Base-by-base conservation (phyloP, 2,113 vertebrate species). In the Daphoenositta chrysoptera region DNA sequence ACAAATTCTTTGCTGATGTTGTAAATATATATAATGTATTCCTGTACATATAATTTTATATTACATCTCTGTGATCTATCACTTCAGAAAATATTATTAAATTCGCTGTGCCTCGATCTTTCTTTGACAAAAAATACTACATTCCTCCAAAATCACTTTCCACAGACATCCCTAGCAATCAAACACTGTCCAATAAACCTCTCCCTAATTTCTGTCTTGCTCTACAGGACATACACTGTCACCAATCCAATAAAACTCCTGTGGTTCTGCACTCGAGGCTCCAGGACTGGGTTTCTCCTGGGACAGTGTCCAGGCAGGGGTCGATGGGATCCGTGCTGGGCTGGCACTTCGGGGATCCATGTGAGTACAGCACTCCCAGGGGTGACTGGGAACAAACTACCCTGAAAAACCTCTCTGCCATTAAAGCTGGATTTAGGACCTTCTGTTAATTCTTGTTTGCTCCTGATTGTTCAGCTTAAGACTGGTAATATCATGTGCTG, bases 21-120 rank as follows among this genome's bases (percentile, higher is more conserved):
- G 16, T 70, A 83, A 80, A 65, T 86, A 42, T 20, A 61, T 39
- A 44, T 15, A 79, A 77, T n/a, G 17, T 58, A 56, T 44, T 93
- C 35, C 75, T 85, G 11, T 45, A 40, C 11, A 12, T 53, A 33
- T 15, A 54, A 44, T 83, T 77, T 70, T 19, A 61, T 83, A 50
- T 54, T 82, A n/a, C 37, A 72, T 63, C n/a, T 69, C 28, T 71
- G 65, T 63, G 33, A 93, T 83, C n/a, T 40, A 4, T 77, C 58
- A 45, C 37, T 85, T 93, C 50, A 85, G 63, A 73, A 95, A 91
- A 87, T 27, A 35, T n/a, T 77, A 45, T 42, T 89, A 42, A 53
- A 66, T 91, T 89, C 16, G 40, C 30, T 6, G 4, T 66, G 28
- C 14, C 37, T 91, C 80, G 77, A 72, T 23, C n/a, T 73, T 93